Evolutionary conservation across 2,888 invertebrate genomes (phyloP).

Genomic region (Scelioninae gen. 2): DNA sequence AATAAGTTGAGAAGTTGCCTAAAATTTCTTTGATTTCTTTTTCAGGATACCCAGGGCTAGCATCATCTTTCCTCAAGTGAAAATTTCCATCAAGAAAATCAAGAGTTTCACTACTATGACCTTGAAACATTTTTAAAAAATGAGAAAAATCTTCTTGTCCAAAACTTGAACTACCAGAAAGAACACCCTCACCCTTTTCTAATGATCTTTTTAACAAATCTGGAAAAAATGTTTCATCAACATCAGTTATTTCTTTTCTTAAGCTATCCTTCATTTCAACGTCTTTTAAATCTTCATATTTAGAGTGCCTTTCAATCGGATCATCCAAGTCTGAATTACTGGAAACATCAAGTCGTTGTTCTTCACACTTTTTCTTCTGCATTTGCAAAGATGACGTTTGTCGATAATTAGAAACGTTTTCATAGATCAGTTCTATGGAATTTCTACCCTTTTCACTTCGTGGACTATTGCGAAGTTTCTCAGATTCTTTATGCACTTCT

Average conservation of each 20-base stretch:
- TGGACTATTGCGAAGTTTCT: slow-evolving; percentile 66
- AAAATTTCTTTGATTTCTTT: slow-evolving; percentile 72
- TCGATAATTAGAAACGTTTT: slow-evolving; percentile 64
- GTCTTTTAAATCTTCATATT: slow-evolving; percentile 67
- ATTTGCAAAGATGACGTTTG: slow-evolving; percentile 66
- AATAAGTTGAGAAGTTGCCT: slow-evolving; percentile 61
- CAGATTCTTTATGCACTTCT: slow-evolving; percentile 69
- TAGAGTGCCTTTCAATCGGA: slow-evolving; percentile 71
- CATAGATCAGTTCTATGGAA: slow-evolving; percentile 64
- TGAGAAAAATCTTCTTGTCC: slow-evolving; percentile 73
- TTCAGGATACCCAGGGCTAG: slow-evolving; percentile 70
- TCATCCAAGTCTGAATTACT: slow-evolving; percentile 73
- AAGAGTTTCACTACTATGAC: slow-evolving; percentile 64
- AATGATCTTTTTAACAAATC: slow-evolving; percentile 68
- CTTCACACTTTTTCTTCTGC: slow-evolving; percentile 70
- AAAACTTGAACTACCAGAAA: slow-evolving; percentile 72
- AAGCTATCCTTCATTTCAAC: slow-evolving; percentile 69
- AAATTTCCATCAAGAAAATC: slow-evolving; percentile 23
- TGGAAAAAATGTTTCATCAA: slow-evolving; percentile 73
- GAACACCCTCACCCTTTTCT: slow-evolving; percentile 68
- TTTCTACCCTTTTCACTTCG: slow-evolving; percentile 65
- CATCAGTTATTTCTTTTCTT: slow-evolving; percentile 72
- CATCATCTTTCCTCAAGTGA: slow-evolving; percentile 30
- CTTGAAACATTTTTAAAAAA: slow-evolving; percentile 70
- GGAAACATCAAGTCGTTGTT: slow-evolving; percentile 70